Conservation (phyloP, 2,113 vertebrate species). For the Hydropotes inermis region DNA sequence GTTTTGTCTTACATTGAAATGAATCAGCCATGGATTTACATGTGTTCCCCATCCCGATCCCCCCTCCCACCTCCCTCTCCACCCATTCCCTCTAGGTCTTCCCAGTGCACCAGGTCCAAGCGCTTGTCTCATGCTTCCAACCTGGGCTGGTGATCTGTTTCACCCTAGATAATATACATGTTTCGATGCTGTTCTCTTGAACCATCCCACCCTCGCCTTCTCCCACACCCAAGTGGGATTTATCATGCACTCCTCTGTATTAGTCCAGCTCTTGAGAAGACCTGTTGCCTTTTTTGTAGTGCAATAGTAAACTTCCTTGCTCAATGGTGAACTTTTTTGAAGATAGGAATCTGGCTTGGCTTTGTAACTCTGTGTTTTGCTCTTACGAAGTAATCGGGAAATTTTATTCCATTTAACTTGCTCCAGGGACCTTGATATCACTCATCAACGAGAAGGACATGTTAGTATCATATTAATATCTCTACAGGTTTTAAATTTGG, state of each 20-base stretch:
- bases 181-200: too few species aligned
- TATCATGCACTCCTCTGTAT: not conserved
- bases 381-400: constrained; percentile 27
- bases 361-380: constrained; percentile 29
- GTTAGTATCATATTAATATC: constrained; percentile 21
- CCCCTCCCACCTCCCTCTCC: too few species aligned
- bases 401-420: constrained; percentile 53
- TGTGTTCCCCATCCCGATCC: too few species aligned
- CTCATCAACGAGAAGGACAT: not conserved
- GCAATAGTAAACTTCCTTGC: not conserved
- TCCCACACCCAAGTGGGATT: not conserved
- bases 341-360: constrained; percentile 8
- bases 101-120: too few species aligned
- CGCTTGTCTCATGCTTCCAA: too few species aligned
- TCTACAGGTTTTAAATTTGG: constrained; percentile 18
- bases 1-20: too few species aligned
- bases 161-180: too few species aligned
- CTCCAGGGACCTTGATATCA: constrained; percentile 26
- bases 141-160: too few species aligned
- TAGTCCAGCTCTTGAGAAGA: not conserved
- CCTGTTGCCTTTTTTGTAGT: constrained; percentile 21
- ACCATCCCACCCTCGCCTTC: not conserved
- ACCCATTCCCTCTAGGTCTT: too few species aligned
- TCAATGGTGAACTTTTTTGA: constrained; percentile 35
- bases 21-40: too few species aligned